Evolutionary conservation across 2,888 invertebrate genomes (phyloP).

Genomic region (Unio delphinus): DNA sequence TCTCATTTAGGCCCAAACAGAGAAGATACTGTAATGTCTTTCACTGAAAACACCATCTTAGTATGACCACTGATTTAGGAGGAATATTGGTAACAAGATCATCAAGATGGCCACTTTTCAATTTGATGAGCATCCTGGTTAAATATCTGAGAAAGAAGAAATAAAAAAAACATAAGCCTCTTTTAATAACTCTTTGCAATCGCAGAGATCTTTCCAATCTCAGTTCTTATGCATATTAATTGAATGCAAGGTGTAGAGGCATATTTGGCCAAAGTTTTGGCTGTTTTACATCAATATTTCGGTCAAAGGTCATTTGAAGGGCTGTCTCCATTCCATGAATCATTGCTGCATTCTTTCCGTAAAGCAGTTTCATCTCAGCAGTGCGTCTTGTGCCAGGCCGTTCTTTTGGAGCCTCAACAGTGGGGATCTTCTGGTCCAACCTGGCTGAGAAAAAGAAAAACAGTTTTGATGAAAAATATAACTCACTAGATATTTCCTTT

Average conservation of each 20-base stretch:
- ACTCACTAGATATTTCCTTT: too few species aligned
- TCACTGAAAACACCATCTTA: too few species aligned
- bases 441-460: neutral
- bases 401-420: slow-evolving; percentile 60
- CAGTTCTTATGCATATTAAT: slow-evolving; percentile 1
- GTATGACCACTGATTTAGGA: too few species aligned
- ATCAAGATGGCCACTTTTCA: too few species aligned
- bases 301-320: slow-evolving; percentile 79
- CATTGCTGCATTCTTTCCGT: slow-evolving; percentile 79
- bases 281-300: slow-evolving; percentile 76
- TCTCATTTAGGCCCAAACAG: too few species aligned
- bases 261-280: slow-evolving; percentile 83
- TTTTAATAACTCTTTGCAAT: too few species aligned
- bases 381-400: slow-evolving; percentile 64
- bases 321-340: slow-evolving; percentile 84
- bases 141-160: too few species aligned
- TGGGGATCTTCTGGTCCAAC: slow-evolving; percentile 29
- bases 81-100: too few species aligned
- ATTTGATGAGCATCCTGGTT: too few species aligned
- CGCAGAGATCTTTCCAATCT: too few species aligned
- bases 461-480: neutral
- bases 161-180: too few species aligned
- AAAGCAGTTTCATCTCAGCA: slow-evolving; percentile 73
- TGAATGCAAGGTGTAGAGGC: slow-evolving; percentile 75
- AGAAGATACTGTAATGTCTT: too few species aligned